These are phyloP conservation scores for Scortum barcoo DNA, from an alignment of 2,113 vertebrate genomes.

Conservation along the genomic window DNA sequence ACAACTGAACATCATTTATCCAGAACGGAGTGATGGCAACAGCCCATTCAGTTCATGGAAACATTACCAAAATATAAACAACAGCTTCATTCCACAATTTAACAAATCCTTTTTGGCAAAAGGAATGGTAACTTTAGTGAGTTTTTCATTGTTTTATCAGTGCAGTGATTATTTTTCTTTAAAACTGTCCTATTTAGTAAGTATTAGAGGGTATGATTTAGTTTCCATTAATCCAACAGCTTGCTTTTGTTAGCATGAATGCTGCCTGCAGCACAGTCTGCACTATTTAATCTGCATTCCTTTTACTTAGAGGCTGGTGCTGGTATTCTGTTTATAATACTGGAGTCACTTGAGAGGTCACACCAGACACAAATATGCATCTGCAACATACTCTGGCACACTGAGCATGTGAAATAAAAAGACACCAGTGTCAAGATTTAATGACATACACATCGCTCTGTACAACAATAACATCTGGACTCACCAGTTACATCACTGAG, in stretches of 20 bases:
- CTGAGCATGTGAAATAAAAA: slow-evolving; percentile 8
- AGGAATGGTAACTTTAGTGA: background rate
- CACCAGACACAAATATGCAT: background rate
- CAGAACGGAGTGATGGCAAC: slow-evolving; percentile 6
- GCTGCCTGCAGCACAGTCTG: background rate
- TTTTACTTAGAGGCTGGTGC: background rate
- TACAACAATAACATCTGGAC: slow-evolving; percentile 54
- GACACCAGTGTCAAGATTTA: background rate
- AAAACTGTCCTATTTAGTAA: background rate
- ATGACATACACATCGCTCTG: background rate
- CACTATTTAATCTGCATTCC: background rate
- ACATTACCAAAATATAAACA: background rate
- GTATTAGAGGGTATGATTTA: background rate
- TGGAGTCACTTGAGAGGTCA: background rate
- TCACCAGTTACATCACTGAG: slow-evolving; percentile 7
- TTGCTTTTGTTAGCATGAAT: background rate
- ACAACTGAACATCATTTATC: slow-evolving; percentile 24
- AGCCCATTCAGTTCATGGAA: background rate
- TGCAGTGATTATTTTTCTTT: slow-evolving; percentile 1
- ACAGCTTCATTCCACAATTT: background rate
- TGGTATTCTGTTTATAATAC: background rate
- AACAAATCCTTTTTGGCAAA: background rate
- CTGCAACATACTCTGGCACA: background rate
- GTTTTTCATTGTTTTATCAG: background rate
- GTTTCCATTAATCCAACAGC: slow-evolving; percentile 6